Conservation (phyloP, 2,797 vertebrate genomes). For the Pelochelys cantorii region DNA sequence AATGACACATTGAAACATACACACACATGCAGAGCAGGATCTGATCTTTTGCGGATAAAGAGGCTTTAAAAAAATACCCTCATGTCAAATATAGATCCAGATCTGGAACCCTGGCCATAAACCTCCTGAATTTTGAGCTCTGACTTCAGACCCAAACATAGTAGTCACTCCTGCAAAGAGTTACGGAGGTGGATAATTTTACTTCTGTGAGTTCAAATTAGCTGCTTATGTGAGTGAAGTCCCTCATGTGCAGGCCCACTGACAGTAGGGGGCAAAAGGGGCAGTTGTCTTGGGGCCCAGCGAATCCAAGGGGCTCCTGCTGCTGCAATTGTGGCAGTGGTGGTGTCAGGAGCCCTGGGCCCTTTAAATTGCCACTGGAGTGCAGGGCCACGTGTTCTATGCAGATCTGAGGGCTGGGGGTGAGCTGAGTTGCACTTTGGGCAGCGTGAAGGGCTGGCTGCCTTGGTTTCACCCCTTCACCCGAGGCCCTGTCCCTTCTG, state of each 20-base stretch:
- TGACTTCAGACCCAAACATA: neutral
- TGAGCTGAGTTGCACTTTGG: no score
- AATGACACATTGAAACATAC: neutral
- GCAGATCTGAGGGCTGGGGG: no score
- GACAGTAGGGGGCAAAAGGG: no score
- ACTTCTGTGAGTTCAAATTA: neutral
- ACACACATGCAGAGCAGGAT: neutral
- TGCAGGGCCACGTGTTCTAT: no score
- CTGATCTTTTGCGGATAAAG: neutral
- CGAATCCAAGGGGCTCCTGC: no score
- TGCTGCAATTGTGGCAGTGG: no score
- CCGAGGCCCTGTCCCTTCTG: no score
- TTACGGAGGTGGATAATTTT: neutral
- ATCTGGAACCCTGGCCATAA: neutral
- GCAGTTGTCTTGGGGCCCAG: no score
- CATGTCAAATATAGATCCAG: neutral
- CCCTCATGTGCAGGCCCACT: neutral
- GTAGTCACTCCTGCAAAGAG: neutral
- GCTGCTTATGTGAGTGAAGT: conserved; percentile 2
- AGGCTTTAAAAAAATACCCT: conserved; percentile 6
- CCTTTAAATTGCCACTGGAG: no score
- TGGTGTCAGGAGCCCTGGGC: no score
- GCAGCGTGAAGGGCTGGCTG: no score
- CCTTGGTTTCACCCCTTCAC: no score
- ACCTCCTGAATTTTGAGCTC: neutral